Base-by-base conservation (phyloP, 2,888 invertebrate species). In the Alviniconcha strummeri region DNA sequence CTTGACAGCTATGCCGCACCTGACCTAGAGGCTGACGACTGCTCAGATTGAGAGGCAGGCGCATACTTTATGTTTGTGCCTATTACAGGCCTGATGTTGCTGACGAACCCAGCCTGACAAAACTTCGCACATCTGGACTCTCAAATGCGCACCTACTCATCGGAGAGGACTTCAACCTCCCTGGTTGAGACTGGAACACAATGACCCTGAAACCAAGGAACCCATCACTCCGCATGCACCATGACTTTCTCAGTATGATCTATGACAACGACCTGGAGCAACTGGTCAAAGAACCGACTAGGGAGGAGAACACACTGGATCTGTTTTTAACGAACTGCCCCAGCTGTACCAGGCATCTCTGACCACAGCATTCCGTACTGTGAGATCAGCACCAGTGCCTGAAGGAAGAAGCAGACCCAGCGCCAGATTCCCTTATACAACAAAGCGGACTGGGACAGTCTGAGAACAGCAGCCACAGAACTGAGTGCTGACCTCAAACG, bases 181-280 rank as follows among this genome's bases (percentile, higher is more conserved):
- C n/a, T n/a, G n/a, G n/a, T n/a, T n/a, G n/a, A n/a, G n/a, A n/a
- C n/a, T n/a, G n/a, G n/a, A n/a, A n/a, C 8, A 56, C n/a, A n/a
- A 56, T n/a, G 15, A 56, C 56, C 55, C 11, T 76, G 56, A 13
- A 54, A 8, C 76, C 55, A 55, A 56, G 56, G 57, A 54, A 36
- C 5, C n/a, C 67, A 1, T 79, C 9, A 15, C 52, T 64, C 15
- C 11, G 52, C 1, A 60, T 79, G 4, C 79, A 79, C 19, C 8
- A 64, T 64, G n/a, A 79, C 67, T 79, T 79, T 17, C 36, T 79
- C 52, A 64, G 64, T 64, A 79, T 79, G 36, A 5, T 79, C 13
- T 17, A 79, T 17, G 79, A 79, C n/a, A 79, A 79, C 15, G 64
- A 64, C 56, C 11, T 79, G 17, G 79, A 79, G 67, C 79, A 79